These are phyloP conservation scores for Drosophila pseudotakahashii DNA, from an alignment of 2,888 invertebrate species.

Conservation along the genomic window DNA sequence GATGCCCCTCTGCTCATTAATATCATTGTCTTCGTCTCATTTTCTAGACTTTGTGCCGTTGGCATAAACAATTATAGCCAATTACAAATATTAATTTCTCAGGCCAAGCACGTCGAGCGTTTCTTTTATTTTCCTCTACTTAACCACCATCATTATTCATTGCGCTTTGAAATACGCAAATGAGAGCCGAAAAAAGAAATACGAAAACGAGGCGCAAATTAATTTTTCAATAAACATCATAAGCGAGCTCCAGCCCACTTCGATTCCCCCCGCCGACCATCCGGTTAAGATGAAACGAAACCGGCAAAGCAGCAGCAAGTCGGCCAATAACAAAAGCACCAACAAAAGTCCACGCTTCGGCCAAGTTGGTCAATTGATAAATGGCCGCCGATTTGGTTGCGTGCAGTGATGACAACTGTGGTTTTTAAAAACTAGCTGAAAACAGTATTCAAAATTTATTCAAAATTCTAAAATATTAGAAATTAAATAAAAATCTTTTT, in stretches of 20 bases:
- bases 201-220: constrained; percentile 74
- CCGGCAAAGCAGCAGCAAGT: constrained; percentile 59
- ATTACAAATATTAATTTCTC: constrained; percentile 80
- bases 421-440: not conserved
- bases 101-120: constrained; percentile 72
- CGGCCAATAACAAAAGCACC: constrained; percentile 47
- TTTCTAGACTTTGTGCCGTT: constrained; percentile 43
- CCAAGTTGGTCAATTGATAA: constrained; percentile 76
- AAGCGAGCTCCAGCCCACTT: constrained; percentile 51
- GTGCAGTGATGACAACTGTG: constrained; percentile 21
- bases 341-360: constrained; percentile 47
- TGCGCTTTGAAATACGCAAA: constrained; percentile 79
- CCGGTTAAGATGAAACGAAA: constrained; percentile 69
- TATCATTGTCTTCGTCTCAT: constrained; percentile 47
- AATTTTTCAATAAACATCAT: constrained; percentile 81
- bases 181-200: constrained; percentile 59
- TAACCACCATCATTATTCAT: constrained; percentile 74
- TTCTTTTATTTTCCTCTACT: constrained; percentile 49
- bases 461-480: not conserved
- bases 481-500: too few species aligned
- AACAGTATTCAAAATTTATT: not conserved
- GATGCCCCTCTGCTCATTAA: constrained; percentile 59
- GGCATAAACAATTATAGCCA: constrained; percentile 78
- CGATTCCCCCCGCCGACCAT: not conserved
- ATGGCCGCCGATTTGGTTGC: constrained; percentile 68